Evolutionary conservation across 2,888 invertebrate species (phyloP).

Genomic region (Drosophila yooni): DNA sequence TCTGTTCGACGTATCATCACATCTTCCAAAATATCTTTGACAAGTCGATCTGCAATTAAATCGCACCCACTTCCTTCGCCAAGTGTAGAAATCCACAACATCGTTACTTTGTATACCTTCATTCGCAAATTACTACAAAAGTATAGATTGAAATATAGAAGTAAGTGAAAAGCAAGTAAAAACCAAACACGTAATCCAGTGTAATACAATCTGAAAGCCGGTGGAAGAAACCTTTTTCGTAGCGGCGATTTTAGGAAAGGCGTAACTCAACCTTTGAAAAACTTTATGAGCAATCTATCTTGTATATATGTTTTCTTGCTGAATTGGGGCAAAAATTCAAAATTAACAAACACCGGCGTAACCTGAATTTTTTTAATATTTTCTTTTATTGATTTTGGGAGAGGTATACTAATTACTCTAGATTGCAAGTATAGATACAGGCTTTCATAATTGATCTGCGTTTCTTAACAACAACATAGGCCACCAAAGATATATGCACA

Average conservation of each 20-base stretch:
- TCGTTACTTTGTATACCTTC: slow-evolving; percentile 26
- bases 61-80: slow-evolving; percentile 42
- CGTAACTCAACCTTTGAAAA: not conserved
- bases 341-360: not conserved
- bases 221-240: not conserved
- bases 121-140: slow-evolving; percentile 38
- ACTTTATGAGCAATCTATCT: not conserved
- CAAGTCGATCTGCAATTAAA: slow-evolving; percentile 27
- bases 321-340: not conserved
- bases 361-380: not conserved
- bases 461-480: not conserved
- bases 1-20: slow-evolving; percentile 15
- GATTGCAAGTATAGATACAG: not conserved
- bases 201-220: not conserved
- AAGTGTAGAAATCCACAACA: slow-evolving; percentile 32
- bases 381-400: not conserved
- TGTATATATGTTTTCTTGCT: not conserved
- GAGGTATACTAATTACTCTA: not conserved
- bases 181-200: not conserved
- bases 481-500: not conserved
- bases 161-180: too few relatives aligned
- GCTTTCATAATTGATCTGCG: not conserved
- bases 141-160: too few relatives aligned
- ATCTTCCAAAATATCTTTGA: slow-evolving; percentile 33
- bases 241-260: not conserved